Percentiles rank a stretch among this genome's conserved stretches.
Evolutionary conservation across 2,113 vertebrate genomes (phyloP).

Genomic region (Thalassoma bifasciatum): DNA sequence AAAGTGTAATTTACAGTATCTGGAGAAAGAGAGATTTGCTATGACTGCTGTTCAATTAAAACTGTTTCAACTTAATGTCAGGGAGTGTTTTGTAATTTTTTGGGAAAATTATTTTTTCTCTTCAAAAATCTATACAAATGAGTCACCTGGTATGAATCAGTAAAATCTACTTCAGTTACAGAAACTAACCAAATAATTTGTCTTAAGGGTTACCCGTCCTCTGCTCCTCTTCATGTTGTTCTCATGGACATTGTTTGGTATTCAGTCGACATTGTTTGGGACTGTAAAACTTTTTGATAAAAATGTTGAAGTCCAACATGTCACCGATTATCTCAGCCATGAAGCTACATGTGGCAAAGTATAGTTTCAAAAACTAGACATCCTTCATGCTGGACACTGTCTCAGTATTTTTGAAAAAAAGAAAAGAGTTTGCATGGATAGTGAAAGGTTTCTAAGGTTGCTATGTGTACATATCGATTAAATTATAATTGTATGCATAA

Average conservation of each 20-base stretch:
- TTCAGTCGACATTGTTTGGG: background rate
- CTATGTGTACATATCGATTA: background rate
- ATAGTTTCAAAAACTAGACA: no score
- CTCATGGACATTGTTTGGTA: background rate
- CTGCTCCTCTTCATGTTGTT: background rate
- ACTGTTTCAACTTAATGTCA: no score
- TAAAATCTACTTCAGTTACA: background rate
- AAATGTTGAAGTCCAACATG: background rate
- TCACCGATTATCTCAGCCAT: conserved; percentile 4
- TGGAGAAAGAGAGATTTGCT: no score
- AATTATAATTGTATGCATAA: background rate
- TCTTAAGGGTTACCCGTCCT: background rate
- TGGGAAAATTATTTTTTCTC: no score
- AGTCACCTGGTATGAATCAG: background rate
- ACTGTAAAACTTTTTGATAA: background rate
- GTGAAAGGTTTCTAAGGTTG: background rate
- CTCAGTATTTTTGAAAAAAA: background rate
- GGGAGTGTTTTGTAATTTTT: no score
- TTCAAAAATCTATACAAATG: background rate
- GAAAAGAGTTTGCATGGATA: background rate
- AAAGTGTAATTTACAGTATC: no score
- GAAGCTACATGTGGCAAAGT: background rate
- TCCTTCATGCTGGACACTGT: no score
- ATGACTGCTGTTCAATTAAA: no score
- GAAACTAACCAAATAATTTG: background rate